Conservation (phyloP, 2,888 invertebrate genomes). For the Hylaea fasciaria region DNA sequence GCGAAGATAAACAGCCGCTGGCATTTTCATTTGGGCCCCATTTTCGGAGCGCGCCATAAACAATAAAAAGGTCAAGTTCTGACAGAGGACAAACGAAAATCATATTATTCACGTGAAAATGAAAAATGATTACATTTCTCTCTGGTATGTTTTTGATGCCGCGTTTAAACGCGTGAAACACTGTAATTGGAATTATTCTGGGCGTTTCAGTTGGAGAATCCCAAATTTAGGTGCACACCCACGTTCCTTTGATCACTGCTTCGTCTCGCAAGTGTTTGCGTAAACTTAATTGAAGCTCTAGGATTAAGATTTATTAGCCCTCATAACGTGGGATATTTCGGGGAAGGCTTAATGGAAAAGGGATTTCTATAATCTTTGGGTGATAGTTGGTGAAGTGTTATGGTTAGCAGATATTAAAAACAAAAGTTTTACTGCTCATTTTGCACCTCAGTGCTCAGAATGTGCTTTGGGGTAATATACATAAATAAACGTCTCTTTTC, state of each 20-base stretch:
- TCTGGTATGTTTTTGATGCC: not conserved
- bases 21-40: conserved; percentile 27
- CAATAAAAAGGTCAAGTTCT: conserved; percentile 27
- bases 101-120: conserved; percentile 26
- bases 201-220: not conserved
- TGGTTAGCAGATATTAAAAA: too few species aligned
- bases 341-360: too few species aligned
- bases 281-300: not conserved
- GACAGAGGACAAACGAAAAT: conserved; percentile 29
- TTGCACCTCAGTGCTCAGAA: too few species aligned
- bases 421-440: too few species aligned
- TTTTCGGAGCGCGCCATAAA: conserved; percentile 5
- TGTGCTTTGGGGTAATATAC: too few species aligned
- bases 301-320: not conserved
- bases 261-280: not conserved
- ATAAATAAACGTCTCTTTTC: too few species aligned
- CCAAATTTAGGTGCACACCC: not conserved
- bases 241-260: conserved; percentile 3
- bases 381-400: too few species aligned
- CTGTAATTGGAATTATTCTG: not conserved
- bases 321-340: too few species aligned
- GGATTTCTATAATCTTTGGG: too few species aligned
- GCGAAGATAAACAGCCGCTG: conserved; percentile 17
- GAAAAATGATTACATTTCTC: conserved; percentile 27
- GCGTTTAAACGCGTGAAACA: not conserved